Evolutionary conservation across 2,888 invertebrate species (phyloP).

Genomic region (Deladenus siricidicola): DNA sequence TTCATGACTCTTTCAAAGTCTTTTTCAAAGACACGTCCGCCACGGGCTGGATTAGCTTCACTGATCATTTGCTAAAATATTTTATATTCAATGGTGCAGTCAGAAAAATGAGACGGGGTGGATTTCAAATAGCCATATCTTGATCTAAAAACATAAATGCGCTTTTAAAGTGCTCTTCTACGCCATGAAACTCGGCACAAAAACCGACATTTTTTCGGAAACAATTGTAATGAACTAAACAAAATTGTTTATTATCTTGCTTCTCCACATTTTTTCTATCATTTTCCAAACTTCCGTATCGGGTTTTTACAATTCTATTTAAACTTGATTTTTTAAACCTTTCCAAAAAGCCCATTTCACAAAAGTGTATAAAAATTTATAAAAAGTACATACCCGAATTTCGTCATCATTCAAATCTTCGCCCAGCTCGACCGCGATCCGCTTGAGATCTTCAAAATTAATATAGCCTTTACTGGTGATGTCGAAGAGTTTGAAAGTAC

Average conservation of each 20-base stretch:
- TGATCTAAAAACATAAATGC: not conserved
- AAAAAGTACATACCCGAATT: constrained; percentile 11
- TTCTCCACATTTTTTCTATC: no score
- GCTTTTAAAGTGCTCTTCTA: constrained; percentile 1
- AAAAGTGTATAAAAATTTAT: not conserved
- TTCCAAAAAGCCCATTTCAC: not conserved
- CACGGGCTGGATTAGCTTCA: constrained; percentile 11
- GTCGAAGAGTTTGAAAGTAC: constrained; percentile 28
- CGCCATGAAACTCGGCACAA: no score
- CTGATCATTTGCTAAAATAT: constrained; percentile 27
- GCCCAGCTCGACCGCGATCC: constrained; percentile 25
- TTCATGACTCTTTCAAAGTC: constrained; percentile 32
- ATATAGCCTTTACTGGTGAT: constrained; percentile 25
- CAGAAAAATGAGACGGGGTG: no score
- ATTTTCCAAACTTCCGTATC: no score
- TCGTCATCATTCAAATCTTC: constrained; percentile 24
- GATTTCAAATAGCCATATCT: not conserved
- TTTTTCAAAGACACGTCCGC: constrained; percentile 23
- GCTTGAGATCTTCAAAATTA: constrained; percentile 23
- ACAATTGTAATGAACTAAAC: no score
- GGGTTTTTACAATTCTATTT: no score
- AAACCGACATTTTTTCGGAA: no score
- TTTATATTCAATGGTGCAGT: no score
- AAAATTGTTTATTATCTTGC: no score
- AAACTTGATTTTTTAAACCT: not conserved